These are phyloP conservation scores for Pipistrellus nathusii DNA, from an alignment of 2,797 vertebrate species.

Conservation along the genomic window DNA sequence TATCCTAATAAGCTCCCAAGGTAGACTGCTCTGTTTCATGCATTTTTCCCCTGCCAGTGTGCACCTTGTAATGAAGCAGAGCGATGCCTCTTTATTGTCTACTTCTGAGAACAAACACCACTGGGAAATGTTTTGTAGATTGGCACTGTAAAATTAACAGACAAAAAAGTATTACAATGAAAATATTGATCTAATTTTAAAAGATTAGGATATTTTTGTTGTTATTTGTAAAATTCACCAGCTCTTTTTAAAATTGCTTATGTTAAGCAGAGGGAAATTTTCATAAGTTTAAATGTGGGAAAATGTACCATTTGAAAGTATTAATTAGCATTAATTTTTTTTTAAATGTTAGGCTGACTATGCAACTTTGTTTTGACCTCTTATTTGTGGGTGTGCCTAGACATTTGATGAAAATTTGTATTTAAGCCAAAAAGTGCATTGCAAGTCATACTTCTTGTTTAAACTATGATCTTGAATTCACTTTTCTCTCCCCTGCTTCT, in stretches of 20 bases:
- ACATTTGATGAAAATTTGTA: conserved; percentile 53
- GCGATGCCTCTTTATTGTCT: conserved; percentile 2
- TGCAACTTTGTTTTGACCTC: conserved; percentile 33
- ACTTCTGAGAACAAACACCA: background rate
- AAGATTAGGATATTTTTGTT: conserved; percentile 37
- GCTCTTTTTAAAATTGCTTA: conserved; percentile 1
- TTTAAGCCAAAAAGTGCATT: conserved; percentile 53
- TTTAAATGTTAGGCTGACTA: background rate
- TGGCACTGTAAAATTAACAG: conserved; percentile 31
- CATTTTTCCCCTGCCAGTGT: background rate
- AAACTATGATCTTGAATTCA: conserved; percentile 15
- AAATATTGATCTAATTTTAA: conserved; percentile 48
- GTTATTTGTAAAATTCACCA: conserved; percentile 10
- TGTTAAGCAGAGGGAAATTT: conserved; percentile 40
- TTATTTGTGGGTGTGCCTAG: conserved; percentile 4
- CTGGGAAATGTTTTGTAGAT: conserved; percentile 1
- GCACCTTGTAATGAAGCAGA: conserved; percentile 22
- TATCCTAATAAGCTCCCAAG: conserved; percentile 18
- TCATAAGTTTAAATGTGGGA: conserved; percentile 21
- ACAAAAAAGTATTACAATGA: conserved; percentile 12
- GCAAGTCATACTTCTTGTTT: background rate
- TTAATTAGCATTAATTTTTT: conserved; percentile 24
- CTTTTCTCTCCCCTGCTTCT: conserved; percentile 23
- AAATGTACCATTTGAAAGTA: conserved; percentile 30
- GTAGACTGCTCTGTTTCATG: background rate